phyloP scores from a whole-genome alignment of 2,113 vertebrate species.

The Percina caprodes region DNA sequence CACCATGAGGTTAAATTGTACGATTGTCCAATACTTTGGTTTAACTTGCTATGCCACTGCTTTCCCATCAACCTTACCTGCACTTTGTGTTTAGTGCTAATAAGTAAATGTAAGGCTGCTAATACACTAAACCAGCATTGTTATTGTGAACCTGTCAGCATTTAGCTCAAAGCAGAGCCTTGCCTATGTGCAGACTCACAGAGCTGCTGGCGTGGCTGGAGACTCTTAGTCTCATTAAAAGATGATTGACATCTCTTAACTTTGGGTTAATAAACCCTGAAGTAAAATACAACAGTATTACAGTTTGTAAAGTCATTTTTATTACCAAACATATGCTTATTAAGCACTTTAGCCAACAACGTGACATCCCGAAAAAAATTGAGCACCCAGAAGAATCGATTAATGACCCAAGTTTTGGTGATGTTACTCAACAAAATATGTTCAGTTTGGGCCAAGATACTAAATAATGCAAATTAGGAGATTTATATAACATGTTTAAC shows the following conservation, averaged over 20 bases:
- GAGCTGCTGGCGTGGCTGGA: neutral
- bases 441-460: neutral
- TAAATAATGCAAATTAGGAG: conserved; percentile 8
- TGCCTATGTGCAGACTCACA: neutral
- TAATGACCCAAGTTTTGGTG: neutral
- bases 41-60: neutral
- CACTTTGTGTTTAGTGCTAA: neutral
- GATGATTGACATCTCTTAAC: neutral
- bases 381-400: neutral
- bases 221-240: neutral
- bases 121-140: neutral
- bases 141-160: neutral
- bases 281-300: neutral
- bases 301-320: neutral
- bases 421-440: neutral
- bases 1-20: neutral
- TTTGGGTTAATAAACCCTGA: neutral
- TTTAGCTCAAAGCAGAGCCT: neutral
- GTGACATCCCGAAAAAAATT: neutral
- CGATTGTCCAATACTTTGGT: neutral
- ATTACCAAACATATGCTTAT: neutral
- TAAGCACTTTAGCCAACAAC: neutral
- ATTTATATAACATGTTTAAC: conserved; percentile 29
- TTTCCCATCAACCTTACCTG: neutral
- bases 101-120: neutral